Base-by-base conservation (phyloP, 1,140 invertebrate species). In the Ceratina japonica region DNA sequence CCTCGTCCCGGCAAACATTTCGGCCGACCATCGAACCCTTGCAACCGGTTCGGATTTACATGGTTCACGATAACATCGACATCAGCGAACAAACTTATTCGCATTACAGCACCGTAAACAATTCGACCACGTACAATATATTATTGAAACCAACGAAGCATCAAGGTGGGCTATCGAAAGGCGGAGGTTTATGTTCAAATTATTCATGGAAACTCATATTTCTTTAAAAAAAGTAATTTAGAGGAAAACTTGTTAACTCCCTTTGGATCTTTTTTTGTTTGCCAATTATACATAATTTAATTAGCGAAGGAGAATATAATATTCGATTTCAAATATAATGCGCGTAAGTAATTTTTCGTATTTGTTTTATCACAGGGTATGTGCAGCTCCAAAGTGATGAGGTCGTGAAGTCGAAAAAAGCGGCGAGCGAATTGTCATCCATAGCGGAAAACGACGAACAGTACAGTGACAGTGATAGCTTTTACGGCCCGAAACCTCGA, bases 1-100 rank as follows among this genome's bases (percentile, higher is more conserved):
- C 90, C 1, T 91, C 90, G 3, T 83, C 80, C 2, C 79, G 87
- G 58, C 87, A 89, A 54, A 86, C 81, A 0, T 37, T 81, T 5
- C 80, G 84, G 15, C 87, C 82, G 0, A 89, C 87, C 15, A 75
- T 92, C 1, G 94, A 96, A 89, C 93, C 94, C 0, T 86, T 97
- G 13, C 93, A 94, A n/a, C 92, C 94, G 0, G 93, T 95, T 13
- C 92, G 95, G 24, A 93, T 96, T 16, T 96, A 94, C 74, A 92
- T 96, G 27, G 93, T 95, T 3, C 95, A 96, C 84, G 95, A 97
- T 77, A 97, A 96, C 82, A 93, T 97, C n/a, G 95, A 97, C 81
- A 94, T 96, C 2, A 93, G 93, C 18, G 93, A 95, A 62, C 92
- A 94, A 0, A 93, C 94, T 64, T 93, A 95, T 81, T 91, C 93